Evolutionary conservation across 2,113 vertebrate species (phyloP).

Genomic region (Strix uralensis): DNA sequence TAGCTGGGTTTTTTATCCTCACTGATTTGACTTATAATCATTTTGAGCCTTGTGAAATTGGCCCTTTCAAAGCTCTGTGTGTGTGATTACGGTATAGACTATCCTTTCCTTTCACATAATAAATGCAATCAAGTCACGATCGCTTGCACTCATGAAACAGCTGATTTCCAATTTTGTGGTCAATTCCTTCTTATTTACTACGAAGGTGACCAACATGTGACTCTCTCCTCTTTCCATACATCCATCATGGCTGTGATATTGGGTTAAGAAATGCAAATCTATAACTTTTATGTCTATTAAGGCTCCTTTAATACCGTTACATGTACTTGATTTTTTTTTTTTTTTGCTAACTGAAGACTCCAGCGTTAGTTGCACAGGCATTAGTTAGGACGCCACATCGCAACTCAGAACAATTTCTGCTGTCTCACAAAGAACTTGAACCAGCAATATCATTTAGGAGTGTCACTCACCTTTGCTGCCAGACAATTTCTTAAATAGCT

Average conservation of each 20-base stretch:
- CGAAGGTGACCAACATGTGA: not conserved
- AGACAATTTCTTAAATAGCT: rapidly evolving
- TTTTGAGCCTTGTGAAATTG: not conserved
- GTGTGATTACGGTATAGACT: not conserved
- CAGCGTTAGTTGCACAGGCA: not conserved
- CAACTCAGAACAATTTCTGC: not conserved
- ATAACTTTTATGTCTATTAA: not conserved
- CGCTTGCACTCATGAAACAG: not conserved
- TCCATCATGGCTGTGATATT: not conserved
- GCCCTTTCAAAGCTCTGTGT: not conserved
- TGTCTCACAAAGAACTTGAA: not conserved
- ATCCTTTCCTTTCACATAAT: not conserved
- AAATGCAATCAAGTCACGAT: not conserved
- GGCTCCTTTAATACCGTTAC: not conserved
- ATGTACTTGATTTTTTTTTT: not conserved
- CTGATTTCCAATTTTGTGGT: not conserved
- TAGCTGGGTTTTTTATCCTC: not conserved
- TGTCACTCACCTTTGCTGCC: not conserved
- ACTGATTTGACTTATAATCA: not conserved
- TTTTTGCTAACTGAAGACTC: not conserved
- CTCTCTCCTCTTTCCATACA: not conserved
- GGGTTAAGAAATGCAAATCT: not conserved
- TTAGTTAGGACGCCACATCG: not conserved
- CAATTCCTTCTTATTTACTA: not conserved
- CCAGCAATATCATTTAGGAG: not conserved